Percentiles rank a stretch among this genome's conserved stretches.
Conservation (phyloP, 2,113 vertebrate genomes). For the Oriolus oriolus region DNA sequence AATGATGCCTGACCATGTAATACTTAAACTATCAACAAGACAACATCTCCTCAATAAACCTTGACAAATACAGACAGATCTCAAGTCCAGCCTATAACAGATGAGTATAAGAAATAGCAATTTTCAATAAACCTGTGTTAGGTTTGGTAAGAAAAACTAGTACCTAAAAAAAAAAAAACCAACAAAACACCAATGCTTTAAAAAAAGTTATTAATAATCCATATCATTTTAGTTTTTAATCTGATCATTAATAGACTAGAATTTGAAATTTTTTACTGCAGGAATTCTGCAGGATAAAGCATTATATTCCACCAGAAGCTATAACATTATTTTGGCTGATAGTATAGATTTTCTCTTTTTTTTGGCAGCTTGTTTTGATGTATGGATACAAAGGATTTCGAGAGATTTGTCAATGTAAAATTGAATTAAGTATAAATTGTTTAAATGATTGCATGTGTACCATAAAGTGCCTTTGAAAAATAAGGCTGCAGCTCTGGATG, state of each 20-base stretch:
- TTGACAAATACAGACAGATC: neutral
- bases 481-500: neutral
- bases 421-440: neutral
- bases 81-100: neutral
- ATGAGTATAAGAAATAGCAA: neutral
- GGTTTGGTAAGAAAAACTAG: neutral
- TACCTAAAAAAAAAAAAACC: neutral
- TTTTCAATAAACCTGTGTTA: neutral
- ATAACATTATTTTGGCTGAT: neutral
- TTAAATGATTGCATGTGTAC: neutral
- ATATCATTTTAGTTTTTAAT: accelerated
- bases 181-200: neutral
- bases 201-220: neutral
- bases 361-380: neutral
- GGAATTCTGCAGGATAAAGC: neutral
- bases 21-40: neutral
- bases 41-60: neutral
- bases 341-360: neutral
- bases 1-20: neutral
- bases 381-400: neutral
- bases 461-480: slow-evolving; percentile 31
- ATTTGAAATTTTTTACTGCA: neutral
- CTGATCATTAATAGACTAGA: neutral
- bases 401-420: slow-evolving; percentile 19
- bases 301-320: neutral